phyloP scores from a whole-genome alignment of 2,888 invertebrate species.

The Phania funesta region DNA sequence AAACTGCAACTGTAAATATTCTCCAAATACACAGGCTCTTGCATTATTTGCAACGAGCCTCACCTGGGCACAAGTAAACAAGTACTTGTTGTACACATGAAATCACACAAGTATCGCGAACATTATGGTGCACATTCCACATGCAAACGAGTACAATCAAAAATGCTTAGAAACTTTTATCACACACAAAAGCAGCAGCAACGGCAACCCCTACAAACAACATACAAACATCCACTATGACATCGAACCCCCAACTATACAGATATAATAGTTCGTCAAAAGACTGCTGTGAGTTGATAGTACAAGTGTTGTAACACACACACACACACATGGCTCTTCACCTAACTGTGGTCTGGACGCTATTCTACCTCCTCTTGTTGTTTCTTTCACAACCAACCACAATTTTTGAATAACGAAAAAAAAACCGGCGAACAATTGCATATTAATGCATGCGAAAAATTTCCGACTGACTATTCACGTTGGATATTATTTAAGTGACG shows the following conservation, averaged over 20 bases:
- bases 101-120: constrained; percentile 56
- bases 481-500: constrained; percentile 33
- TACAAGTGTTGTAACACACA: background rate
- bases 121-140: constrained; percentile 13
- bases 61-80: constrained; percentile 59
- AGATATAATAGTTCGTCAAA: background rate
- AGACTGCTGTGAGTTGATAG: background rate
- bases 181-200: constrained; percentile 6
- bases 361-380: background rate
- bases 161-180: constrained; percentile 45
- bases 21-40: constrained; percentile 42
- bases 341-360: background rate
- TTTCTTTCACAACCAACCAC: constrained; percentile 7
- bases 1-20: constrained; percentile 62
- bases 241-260: background rate
- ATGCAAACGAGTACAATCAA: background rate
- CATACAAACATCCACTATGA: constrained; percentile 2
- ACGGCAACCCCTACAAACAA: background rate
- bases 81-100: constrained; percentile 60
- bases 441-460: constrained; percentile 46
- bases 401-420: background rate
- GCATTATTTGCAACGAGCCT: constrained; percentile 32
- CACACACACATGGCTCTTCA: background rate
- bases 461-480: constrained; percentile 1
- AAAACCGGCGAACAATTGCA: constrained; percentile 26